Evolutionary conservation across 1,140 invertebrate genomes (phyloP), one percentile per base, ranked within the genome.

Genomic region (Rhagoletis zephyria): DNA sequence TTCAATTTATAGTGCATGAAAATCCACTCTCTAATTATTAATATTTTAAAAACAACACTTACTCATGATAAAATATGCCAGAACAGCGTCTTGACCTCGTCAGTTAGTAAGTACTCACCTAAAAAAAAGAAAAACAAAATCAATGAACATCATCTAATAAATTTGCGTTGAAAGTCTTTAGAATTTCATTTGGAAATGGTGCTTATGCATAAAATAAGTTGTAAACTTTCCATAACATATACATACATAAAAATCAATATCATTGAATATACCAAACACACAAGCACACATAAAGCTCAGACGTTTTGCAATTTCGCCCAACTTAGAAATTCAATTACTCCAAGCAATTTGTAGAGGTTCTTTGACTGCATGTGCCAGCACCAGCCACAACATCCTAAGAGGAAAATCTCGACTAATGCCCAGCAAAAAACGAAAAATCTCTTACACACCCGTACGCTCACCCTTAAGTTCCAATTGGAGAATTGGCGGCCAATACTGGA

Each of bases 321-420:
- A 81, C 51, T 81, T 51, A 48, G 48, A 81, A 81, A 81, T 81
- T 81, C 74, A 81, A 81, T 81, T 81, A 56, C 45, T 81, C 6
- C n/a, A n/a, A 19, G 48, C 67, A 81, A 59, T 81, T 56, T 56
- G 4, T 48, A 48, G 7, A 81, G n/a, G 12, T 3, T 42, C 48
- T 56, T 81, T 81, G n/a, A 56, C 74, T 56, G 4, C 10, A 19
- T 81, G 48, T 56, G 48, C n/a, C 74, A 30, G 19, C 16, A n/a
- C 6, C 48, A 56, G n/a, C 7, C 74, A 9, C 6, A 81, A 9
- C n/a, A 59, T 30, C 7, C 48, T 9, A 30, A 56, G 48, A 56
- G 40, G 40, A 16, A 74, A 74, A 74, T 74, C 67, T 74, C 16
- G 45, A 12, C 42, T 1, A 42, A 14, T 45, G 42, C 10, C 14